Conservation (phyloP, 2,113 vertebrate species). For the Hypomesus transpacificus region DNA sequence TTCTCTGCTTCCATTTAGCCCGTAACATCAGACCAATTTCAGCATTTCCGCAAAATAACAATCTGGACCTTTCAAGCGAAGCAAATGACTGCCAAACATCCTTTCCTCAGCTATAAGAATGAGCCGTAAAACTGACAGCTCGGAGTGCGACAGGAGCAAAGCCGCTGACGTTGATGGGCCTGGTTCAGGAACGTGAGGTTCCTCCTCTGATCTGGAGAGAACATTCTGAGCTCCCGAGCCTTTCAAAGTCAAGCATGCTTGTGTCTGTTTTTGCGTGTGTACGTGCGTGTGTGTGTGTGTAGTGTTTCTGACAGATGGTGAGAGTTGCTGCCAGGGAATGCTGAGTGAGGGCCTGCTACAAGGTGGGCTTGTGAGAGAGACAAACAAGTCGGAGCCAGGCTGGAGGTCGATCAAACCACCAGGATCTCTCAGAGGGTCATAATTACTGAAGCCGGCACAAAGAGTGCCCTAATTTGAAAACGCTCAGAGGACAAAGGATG, state of each 20-base stretch:
- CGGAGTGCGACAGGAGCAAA: neutral
- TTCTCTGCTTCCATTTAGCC: too few species aligned
- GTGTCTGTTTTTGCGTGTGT: neutral
- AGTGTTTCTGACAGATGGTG: conserved; percentile 61
- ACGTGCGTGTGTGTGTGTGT: conserved; percentile 9
- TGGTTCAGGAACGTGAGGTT: conserved; percentile 1
- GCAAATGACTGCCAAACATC: neutral
- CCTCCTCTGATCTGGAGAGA: neutral
- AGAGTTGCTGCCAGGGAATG: conserved; percentile 47
- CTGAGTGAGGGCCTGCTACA: conserved; percentile 47
- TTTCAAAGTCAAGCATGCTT: neutral
- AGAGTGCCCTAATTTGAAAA: conserved; percentile 52
- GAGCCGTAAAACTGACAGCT: neutral
- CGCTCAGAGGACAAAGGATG: too few species aligned
- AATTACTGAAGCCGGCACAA: conserved; percentile 52
- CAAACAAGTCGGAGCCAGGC: conserved; percentile 60
- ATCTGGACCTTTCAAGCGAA: neutral
- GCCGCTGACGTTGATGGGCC: neutral
- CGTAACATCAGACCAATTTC: neutral
- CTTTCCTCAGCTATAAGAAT: neutral
- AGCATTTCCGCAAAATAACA: neutral
- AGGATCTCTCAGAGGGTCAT: conserved; percentile 56
- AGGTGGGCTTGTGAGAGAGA: conserved; percentile 58
- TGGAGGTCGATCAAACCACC: conserved; percentile 57
- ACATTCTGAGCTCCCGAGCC: neutral